Conservation (phyloP, 1,140 invertebrate genomes). For the Elymnias hypermnestra region DNA sequence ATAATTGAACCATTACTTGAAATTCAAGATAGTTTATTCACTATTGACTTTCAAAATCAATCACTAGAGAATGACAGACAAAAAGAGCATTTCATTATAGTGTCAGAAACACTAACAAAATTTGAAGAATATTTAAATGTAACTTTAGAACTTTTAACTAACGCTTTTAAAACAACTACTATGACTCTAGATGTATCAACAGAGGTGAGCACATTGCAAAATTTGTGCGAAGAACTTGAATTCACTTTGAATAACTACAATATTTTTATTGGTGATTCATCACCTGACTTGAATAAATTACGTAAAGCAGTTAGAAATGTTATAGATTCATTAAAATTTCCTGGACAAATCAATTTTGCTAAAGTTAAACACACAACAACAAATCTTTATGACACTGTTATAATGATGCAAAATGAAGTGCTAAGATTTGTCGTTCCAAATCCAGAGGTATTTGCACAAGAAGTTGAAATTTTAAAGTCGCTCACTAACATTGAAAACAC, state of each 20-base stretch:
- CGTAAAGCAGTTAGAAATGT: slow-evolving; percentile 29
- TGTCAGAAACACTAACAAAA: slow-evolving; percentile 34
- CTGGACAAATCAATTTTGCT: slow-evolving; percentile 28
- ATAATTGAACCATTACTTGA: slow-evolving; percentile 67
- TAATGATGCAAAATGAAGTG: slow-evolving; percentile 39
- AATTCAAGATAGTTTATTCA: slow-evolving; percentile 49
- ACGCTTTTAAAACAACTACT: slow-evolving; percentile 36
- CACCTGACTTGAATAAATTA: slow-evolving; percentile 4
- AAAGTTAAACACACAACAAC: slow-evolving; percentile 37
- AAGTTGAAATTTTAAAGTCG: slow-evolving; percentile 38
- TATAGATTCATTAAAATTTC: slow-evolving; percentile 30
- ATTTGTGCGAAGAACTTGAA: slow-evolving; percentile 37
- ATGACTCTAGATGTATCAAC: slow-evolving; percentile 39
- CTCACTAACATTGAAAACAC: slow-evolving; percentile 42
- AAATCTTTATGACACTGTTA: slow-evolving; percentile 36
- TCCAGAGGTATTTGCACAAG: slow-evolving; percentile 27
- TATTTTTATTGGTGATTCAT: background rate
- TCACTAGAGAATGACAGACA: slow-evolving; percentile 49
- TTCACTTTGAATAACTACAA: slow-evolving; percentile 16
- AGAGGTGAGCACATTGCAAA: slow-evolving; percentile 32
- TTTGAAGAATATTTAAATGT: slow-evolving; percentile 48
- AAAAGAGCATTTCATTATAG: slow-evolving; percentile 43
- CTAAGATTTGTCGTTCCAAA: slow-evolving; percentile 31
- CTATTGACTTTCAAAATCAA: slow-evolving; percentile 49
- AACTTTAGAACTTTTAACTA: slow-evolving; percentile 36